Conservation (phyloP, 1,140 invertebrate genomes). For the Dendrolimus punctatus region DNA sequence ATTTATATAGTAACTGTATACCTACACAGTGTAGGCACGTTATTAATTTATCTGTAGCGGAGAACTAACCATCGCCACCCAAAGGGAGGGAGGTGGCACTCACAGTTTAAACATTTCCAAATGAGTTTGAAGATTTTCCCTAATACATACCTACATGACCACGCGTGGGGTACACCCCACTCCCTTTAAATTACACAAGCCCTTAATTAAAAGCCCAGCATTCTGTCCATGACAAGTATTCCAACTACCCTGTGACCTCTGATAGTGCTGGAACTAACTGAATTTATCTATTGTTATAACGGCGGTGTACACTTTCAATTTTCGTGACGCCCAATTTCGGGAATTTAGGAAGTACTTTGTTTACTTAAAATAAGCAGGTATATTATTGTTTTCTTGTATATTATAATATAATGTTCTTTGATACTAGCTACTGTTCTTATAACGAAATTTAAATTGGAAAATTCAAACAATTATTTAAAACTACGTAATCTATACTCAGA, state of each 20-base stretch:
- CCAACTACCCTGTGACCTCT: slow-evolving; percentile 39
- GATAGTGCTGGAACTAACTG: slow-evolving; percentile 37
- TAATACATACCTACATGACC: slow-evolving; percentile 35
- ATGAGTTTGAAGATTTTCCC: slow-evolving; percentile 63
- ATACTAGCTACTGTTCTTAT: too few relatives aligned
- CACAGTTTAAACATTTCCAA: slow-evolving; percentile 64
- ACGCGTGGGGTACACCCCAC: slow-evolving; percentile 33
- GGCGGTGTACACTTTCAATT: slow-evolving; percentile 11
- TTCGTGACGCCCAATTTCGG: slow-evolving; percentile 4
- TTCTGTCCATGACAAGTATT: slow-evolving; percentile 69
- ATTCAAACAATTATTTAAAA: too few relatives aligned
- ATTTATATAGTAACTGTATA: slow-evolving; percentile 5
- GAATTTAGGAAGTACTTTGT: neutral
- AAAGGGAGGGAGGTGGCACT: slow-evolving; percentile 25
- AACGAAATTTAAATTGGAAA: too few relatives aligned
- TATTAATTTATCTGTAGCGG: slow-evolving; percentile 67
- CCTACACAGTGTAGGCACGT: slow-evolving; percentile 45
- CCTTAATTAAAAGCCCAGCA: slow-evolving; percentile 66
- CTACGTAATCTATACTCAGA: too few relatives aligned
- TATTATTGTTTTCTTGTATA: too few relatives aligned
- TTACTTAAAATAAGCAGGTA: neutral
- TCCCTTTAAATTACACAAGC: slow-evolving; percentile 61
- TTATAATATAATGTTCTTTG: too few relatives aligned
- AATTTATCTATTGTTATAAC: slow-evolving; percentile 34
- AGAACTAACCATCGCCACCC: slow-evolving; percentile 58